These are phyloP conservation scores for Erithacus rubecula DNA, from an alignment of 2,797 vertebrate species.

Conservation along the genomic window DNA sequence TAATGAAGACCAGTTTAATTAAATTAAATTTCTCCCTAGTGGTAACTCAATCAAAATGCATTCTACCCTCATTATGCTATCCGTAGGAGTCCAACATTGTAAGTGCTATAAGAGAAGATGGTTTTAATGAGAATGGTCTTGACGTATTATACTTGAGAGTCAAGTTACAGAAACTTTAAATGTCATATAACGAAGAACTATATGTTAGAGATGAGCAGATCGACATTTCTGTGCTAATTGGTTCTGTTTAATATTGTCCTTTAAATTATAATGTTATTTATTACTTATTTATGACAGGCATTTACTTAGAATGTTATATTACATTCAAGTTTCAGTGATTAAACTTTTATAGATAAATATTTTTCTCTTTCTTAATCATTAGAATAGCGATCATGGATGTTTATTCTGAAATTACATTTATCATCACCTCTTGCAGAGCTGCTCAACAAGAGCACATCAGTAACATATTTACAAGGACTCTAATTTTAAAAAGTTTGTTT, in stretches of 20 bases:
- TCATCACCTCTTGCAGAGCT: not conserved
- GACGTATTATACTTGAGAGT: conserved; percentile 66
- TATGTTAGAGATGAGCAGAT: conserved; percentile 49
- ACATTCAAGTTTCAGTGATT: not conserved
- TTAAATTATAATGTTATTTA: conserved; percentile 57
- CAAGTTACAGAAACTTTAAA: conserved; percentile 65
- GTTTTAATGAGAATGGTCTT: conserved; percentile 72
- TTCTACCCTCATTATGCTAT: conserved; percentile 77
- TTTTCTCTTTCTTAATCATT: conserved; percentile 25
- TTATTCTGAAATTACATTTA: not conserved
- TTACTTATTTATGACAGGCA: conserved; percentile 58
- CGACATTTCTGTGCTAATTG: conserved; percentile 68
- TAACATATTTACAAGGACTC: not conserved
- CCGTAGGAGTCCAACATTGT: conserved; percentile 72
- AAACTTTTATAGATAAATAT: conserved; percentile 49
- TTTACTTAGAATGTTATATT: conserved; percentile 8
- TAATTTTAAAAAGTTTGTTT: not conserved
- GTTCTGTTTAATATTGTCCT: conserved; percentile 35
- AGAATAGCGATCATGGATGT: not conserved
- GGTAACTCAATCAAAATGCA: conserved; percentile 80
- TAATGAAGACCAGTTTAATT: conserved; percentile 81
- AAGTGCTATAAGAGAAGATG: conserved; percentile 67
- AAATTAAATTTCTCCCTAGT: conserved; percentile 80
- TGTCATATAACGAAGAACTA: conserved; percentile 57
- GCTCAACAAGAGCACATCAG: not conserved